Conservation (phyloP, 1,140 invertebrate genomes). For the Venturia canescens region DNA sequence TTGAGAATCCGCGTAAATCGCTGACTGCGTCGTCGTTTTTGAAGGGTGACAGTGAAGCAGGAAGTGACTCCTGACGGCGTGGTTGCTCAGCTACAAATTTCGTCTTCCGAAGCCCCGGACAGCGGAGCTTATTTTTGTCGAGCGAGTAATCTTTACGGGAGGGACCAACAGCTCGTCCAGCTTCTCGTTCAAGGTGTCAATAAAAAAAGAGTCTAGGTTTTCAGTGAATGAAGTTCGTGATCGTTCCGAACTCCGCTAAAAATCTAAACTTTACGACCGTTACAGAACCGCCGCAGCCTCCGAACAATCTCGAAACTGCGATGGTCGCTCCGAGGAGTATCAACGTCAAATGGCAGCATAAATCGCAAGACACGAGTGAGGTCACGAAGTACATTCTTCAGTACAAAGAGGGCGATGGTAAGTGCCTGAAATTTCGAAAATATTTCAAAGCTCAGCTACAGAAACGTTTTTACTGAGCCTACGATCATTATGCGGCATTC, state of each 20-base stretch:
- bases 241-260: no score
- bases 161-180: constrained; percentile 88
- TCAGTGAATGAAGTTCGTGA: no score
- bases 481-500: no score
- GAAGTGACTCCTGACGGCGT: constrained; percentile 83
- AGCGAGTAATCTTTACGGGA: constrained; percentile 88
- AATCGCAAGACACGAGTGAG: constrained; percentile 81
- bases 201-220: no score
- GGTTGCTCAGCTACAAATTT: constrained; percentile 85
- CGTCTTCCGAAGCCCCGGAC: constrained; percentile 84
- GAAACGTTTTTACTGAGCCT: not conserved
- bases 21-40: constrained; percentile 37
- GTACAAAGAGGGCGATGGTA: constrained; percentile 82
- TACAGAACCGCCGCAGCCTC: constrained; percentile 84
- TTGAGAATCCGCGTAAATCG: not conserved
- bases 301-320: constrained; percentile 82
- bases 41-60: constrained; percentile 82
- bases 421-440: not conserved
- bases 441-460: no score
- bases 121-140: constrained; percentile 90
- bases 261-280: not conserved
- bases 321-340: constrained; percentile 84
- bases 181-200: constrained; percentile 86
- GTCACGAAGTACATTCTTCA: constrained; percentile 87
- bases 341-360: constrained; percentile 87